phyloP scores from a whole-genome alignment of 2,888 invertebrate genomes.

The Apamea crenata region DNA sequence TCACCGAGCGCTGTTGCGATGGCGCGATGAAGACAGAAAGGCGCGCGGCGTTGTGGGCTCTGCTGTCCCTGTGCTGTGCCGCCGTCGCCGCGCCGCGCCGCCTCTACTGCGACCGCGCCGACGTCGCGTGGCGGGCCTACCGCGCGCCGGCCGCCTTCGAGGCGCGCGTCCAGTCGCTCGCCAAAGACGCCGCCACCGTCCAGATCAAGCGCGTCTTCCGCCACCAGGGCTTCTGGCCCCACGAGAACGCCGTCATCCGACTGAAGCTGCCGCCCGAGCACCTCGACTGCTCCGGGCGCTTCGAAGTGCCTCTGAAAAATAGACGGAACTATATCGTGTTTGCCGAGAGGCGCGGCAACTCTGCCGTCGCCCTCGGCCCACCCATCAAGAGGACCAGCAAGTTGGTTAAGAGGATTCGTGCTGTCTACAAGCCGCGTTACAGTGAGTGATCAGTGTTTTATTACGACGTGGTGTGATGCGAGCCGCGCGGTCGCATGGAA shows the following conservation, averaged over 20 bases:
- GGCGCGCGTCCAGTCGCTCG: conserved; percentile 87
- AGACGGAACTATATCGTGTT: conserved; percentile 88
- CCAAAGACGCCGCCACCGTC: conserved; percentile 85
- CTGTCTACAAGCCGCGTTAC: conserved; percentile 88
- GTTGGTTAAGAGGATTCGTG: conserved; percentile 85
- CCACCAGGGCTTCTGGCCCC: conserved; percentile 86
- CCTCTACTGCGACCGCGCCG: conserved; percentile 89
- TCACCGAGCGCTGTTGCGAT: conserved; percentile 82
- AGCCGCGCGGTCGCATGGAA: conserved; percentile 67
- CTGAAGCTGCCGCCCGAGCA: conserved; percentile 81
- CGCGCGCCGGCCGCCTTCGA: conserved; percentile 89
- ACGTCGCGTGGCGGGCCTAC: conserved; percentile 89
- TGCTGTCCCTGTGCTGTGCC: conserved; percentile 81
- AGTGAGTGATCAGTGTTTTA: conserved; percentile 84
- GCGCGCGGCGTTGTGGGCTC: conserved; percentile 88
- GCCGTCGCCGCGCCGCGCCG: conserved; percentile 84
- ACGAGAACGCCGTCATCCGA: conserved; percentile 82
- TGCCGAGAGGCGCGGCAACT: conserved; percentile 86
- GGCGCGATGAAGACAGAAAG: conserved; percentile 89
- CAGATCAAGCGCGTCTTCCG: conserved; percentile 85
- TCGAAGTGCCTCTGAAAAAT: conserved; percentile 87
- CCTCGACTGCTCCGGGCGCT: conserved; percentile 84
- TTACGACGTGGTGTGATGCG: conserved; percentile 60
- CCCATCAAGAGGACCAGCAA: conserved; percentile 85
- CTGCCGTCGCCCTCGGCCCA: conserved; percentile 87